These are phyloP conservation scores for Bombycilla garrulus DNA, from an alignment of 2,113 vertebrate genomes.

Conservation along the genomic window DNA sequence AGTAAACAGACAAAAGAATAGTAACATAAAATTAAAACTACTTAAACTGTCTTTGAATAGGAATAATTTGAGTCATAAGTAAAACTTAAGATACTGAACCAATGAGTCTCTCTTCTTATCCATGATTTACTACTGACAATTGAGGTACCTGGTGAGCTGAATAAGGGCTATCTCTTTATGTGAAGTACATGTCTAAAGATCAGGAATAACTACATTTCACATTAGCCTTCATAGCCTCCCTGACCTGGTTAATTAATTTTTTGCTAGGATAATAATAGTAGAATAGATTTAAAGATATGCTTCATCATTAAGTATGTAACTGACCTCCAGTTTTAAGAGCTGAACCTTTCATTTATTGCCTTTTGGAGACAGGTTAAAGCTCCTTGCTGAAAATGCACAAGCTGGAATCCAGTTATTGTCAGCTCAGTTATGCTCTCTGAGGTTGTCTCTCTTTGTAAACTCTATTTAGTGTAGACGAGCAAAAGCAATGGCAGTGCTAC, in stretches of 20 bases:
- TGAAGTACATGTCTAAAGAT: constrained; percentile 77
- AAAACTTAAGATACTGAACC: constrained; percentile 65
- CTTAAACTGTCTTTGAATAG: constrained; percentile 49
- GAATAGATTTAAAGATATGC: constrained; percentile 80
- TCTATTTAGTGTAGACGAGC: constrained; percentile 76
- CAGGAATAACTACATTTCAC: constrained; percentile 80
- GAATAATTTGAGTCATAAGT: constrained; percentile 46
- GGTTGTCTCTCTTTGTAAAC: constrained; percentile 66
- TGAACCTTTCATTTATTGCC: constrained; percentile 74
- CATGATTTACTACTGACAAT: constrained; percentile 74
- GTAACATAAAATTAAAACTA: constrained; percentile 38
- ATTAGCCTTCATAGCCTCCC: constrained; percentile 77
- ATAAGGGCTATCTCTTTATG: constrained; percentile 76
- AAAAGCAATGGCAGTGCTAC: constrained; percentile 74
- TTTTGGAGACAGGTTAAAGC: constrained; percentile 53
- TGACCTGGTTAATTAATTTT: constrained; percentile 85
- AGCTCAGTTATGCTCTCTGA: neutral
- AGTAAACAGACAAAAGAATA: constrained; percentile 52
- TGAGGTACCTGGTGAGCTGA: constrained; percentile 75
- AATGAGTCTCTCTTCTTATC: constrained; percentile 52
- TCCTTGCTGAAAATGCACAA: constrained; percentile 26
- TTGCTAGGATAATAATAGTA: constrained; percentile 81
- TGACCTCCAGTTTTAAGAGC: constrained; percentile 80
- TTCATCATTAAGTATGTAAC: constrained; percentile 79
- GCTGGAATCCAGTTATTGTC: neutral